Evolutionary conservation across 1,140 invertebrate genomes (phyloP), one percentile per base, ranked within the genome.

Genomic region (Cherax destructor): DNA sequence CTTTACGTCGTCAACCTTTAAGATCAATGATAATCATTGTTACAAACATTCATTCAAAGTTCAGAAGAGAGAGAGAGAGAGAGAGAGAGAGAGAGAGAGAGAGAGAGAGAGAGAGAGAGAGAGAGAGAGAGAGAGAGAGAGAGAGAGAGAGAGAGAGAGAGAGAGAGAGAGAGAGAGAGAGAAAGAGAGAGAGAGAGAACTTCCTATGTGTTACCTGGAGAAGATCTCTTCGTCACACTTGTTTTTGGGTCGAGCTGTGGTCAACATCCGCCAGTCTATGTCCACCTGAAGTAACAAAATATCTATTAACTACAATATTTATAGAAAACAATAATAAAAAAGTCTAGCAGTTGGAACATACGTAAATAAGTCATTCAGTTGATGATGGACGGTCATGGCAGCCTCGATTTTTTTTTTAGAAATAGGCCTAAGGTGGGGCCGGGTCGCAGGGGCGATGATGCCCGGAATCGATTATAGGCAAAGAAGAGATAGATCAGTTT

Each of bases 251-350:
- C 98, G 95, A 16, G 97, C 94, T 16, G 97, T 97, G 10, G 98
- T 99, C 10, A 99, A 94, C 98, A 99, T 99, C 94, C 97, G 96
- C 98, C 98, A 99, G 93, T 98, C 97, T 85, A 99, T 99, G n/a
- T 97, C 96, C 4, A 98, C 92, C 92, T 93, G 92, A 0, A 56
- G 11, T 4, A 56, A 56, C 52, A 56, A 41, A 41, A 9, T 56
- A 4, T 9, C 52, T 9, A 56, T 56, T 13, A 56, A 7, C 6
- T 9, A 7, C 52, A 56, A 13, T 56, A 9, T 10, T 74, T 74
- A 74, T 21, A 18, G 4, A 9, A 24, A 13, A n/a, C 2, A 24
- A 21, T 24, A 21, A 7, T 21, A 21, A 74, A 10, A 24, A 3
- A 13, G 3, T 9, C 3, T 9, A 74, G n/a, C 13, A 69, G 65